Evolutionary conservation across 2,797 vertebrate species (phyloP), one percentile per base, ranked within the genome.

Genomic region (Mus spretus): DNA sequence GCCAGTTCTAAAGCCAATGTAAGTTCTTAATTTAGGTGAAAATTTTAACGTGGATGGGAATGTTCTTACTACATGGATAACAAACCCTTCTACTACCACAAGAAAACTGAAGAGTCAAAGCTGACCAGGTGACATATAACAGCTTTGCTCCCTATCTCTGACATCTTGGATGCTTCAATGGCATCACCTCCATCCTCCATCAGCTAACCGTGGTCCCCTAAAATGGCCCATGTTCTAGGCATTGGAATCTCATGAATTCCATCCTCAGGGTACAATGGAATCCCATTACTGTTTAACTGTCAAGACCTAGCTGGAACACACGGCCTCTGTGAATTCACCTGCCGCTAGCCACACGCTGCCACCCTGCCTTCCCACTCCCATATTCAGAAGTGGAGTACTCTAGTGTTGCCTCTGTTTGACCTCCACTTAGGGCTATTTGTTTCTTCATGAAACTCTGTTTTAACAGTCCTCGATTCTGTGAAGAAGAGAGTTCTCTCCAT

Each of bases 1-100:
- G n/a, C 10, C 15, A 65, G 91, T 34, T 94, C 74, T 88, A 12
- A 96, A 91, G 77, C 40, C 77, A 94, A 74, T 81, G 77, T 6
- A 37, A 95, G 12, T 47, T 6, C 63, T 65, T 15, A 57, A 44
- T 91, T 96, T 24, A 31, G 24, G 3, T 70, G 78, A 78, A 92
- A 24, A 20, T 44, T 95, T 57, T 31, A 85, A 59, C 17, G 13
- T 94, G 2, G 26, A 74, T 87, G 61, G 40, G 7, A 90, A 7
- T 74, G 5, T 77, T 94, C 22, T 92, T 90, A 44, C 37, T 57
- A 55, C 14, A 80, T 31, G 88, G 20, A 75, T 24, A 63, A 26
- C 63, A 93, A 94, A 83, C 40, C n/a, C 26, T 93, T 26, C 50
- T 24, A 89, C 37, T 20, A 61, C 24, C 84, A 80, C 6, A 77